Conservation (phyloP, 2,888 invertebrate genomes). For the Leptogaster cylindrica region DNA sequence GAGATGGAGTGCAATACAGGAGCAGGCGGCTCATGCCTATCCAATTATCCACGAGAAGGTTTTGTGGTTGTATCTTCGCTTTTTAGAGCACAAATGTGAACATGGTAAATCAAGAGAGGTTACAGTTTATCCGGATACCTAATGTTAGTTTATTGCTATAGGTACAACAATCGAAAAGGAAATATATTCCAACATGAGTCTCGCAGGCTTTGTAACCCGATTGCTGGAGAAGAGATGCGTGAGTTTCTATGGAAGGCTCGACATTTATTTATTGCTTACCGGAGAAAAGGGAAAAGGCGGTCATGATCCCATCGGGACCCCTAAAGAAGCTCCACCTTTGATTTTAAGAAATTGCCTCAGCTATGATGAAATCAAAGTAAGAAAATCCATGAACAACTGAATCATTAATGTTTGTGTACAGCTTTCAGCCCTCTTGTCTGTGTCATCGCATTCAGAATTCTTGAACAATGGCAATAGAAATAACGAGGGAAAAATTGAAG, state of each 20-base stretch:
- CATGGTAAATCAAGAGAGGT: constrained; percentile 53
- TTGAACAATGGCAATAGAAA: constrained; percentile 66
- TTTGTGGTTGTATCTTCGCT: constrained; percentile 68
- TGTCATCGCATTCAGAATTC: constrained; percentile 66
- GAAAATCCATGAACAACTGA: neutral
- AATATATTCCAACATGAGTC: constrained; percentile 61
- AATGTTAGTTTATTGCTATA: constrained; percentile 41
- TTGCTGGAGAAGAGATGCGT: constrained; percentile 65
- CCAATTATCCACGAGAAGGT: constrained; percentile 73
- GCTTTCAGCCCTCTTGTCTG: constrained; percentile 64
- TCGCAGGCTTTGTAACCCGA: constrained; percentile 64
- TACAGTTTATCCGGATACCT: neutral
- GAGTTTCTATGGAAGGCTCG: constrained; percentile 62
- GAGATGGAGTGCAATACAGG: constrained; percentile 52
- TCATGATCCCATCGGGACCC: constrained; percentile 65
- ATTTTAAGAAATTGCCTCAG: constrained; percentile 64
- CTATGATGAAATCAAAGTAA: constrained; percentile 67
- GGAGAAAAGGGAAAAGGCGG: constrained; percentile 62
- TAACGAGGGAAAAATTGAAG: constrained; percentile 62
- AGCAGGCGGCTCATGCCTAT: constrained; percentile 66
- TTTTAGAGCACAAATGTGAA: constrained; percentile 68
- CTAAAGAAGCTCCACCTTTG: constrained; percentile 62
- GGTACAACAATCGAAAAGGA: constrained; percentile 57
- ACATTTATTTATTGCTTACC: constrained; percentile 61
- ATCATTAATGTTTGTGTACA: constrained; percentile 38